phyloP scores from a whole-genome alignment of 2,113 vertebrate genomes.

The Hippotragus niger region DNA sequence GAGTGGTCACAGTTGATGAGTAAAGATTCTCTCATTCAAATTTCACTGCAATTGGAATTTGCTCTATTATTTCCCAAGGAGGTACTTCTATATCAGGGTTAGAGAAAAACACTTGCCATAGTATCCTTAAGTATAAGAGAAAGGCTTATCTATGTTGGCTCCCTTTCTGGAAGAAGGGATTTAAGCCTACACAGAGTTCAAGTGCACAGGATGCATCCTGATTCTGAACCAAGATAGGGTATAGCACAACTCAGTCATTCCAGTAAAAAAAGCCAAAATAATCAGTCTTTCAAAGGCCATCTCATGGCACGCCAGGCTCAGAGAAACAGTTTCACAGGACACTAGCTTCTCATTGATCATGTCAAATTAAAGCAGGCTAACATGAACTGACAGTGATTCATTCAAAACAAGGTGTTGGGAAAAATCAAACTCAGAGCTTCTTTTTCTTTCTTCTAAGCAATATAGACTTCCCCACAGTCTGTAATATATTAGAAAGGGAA shows the following conservation, averaged over 20 bases:
- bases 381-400: conserved; percentile 77
- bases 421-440: conserved; percentile 76
- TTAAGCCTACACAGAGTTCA: conserved; percentile 59
- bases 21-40: neutral
- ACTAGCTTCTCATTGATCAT: neutral
- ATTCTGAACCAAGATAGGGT: conserved; percentile 64
- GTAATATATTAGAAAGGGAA: conserved; percentile 65
- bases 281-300: neutral
- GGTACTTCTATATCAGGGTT: neutral
- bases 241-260: conserved; percentile 16
- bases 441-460: conserved; percentile 59
- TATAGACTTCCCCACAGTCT: conserved; percentile 59
- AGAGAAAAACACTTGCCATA: conserved; percentile 44
- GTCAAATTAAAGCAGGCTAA: conserved; percentile 71
- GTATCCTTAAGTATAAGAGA: conserved; percentile 52
- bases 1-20: neutral
- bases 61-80: neutral
- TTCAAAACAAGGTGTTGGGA: conserved; percentile 77
- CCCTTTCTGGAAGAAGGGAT: conserved; percentile 64
- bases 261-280: neutral
- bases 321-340: neutral
- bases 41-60: neutral
- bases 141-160: conserved; percentile 46
- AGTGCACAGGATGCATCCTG: conserved; percentile 13
- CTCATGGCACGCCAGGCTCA: neutral